phyloP scores from a whole-genome alignment of 1,140 invertebrate species.

The Elysia chlorotica region DNA sequence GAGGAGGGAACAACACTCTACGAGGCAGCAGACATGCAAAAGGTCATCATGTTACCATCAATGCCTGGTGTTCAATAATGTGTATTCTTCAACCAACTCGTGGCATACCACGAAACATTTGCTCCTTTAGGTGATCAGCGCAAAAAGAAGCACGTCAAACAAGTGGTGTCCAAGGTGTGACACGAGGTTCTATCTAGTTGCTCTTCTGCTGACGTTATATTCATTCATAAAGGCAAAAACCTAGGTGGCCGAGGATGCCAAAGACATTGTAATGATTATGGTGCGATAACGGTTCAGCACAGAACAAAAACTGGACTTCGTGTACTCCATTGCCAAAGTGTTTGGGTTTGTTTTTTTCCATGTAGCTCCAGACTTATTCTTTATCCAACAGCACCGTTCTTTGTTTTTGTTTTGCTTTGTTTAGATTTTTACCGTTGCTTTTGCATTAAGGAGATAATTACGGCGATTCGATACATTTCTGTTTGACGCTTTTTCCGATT shows the following conservation, averaged over 20 bases:
- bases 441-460: too few species aligned
- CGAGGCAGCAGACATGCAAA: neutral
- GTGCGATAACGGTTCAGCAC: neutral
- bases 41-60: conserved; percentile 2
- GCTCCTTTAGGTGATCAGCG: neutral
- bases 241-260: neutral
- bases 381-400: too few species aligned
- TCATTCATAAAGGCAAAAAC: neutral
- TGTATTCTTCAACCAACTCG: neutral
- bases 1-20: neutral
- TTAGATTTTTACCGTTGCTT: too few species aligned
- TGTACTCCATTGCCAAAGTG: too few species aligned
- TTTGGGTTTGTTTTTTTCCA: too few species aligned
- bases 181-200: neutral
- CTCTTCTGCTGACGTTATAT: neutral
- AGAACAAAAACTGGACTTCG: conserved; percentile 8
- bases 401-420: too few species aligned
- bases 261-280: conserved; percentile 3
- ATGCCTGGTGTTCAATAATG: neutral
- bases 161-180: neutral
- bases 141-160: neutral
- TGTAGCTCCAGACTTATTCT: too few species aligned
- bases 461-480: too few species aligned
- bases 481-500: too few species aligned
- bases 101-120: conserved; percentile 1